Conservation (phyloP, 2,113 vertebrate species). For the Verasper variegatus region DNA sequence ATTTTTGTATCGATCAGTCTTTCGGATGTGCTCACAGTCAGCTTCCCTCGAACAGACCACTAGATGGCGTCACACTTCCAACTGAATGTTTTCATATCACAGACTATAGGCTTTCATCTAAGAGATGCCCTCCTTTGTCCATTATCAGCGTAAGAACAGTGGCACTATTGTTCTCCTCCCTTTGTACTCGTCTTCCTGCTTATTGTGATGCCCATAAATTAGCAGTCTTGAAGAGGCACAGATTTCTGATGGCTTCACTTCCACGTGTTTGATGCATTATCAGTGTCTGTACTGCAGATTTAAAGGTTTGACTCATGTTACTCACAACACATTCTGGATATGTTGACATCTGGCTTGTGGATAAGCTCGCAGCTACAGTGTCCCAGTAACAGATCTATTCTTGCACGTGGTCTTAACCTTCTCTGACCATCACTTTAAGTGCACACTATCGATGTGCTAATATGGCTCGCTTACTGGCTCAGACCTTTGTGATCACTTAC, state of each 20-base stretch:
- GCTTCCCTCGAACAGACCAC: constrained; percentile 14
- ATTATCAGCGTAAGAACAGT: constrained; percentile 64
- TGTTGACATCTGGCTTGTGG: not conserved
- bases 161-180: constrained; percentile 49
- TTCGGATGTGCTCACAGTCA: not conserved
- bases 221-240: constrained; percentile 13
- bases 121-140: constrained; percentile 48
- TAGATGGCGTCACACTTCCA: constrained; percentile 38
- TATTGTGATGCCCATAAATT: constrained; percentile 48
- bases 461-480: constrained; percentile 10
- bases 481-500: constrained; percentile 14
- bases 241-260: constrained; percentile 17
- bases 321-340: not conserved
- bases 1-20: too few species aligned
- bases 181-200: constrained; percentile 50
- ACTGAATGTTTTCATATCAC: not conserved
- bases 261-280: constrained; percentile 2
- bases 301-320: not conserved
- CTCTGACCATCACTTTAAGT: constrained; percentile 20
- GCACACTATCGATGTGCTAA: constrained; percentile 42
- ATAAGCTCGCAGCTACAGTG: constrained; percentile 2
- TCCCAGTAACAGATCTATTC: constrained; percentile 4
- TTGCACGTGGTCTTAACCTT: constrained; percentile 6
- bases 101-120: constrained; percentile 6
- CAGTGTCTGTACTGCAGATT: constrained; percentile 4